phyloP scores from a whole-genome alignment of 2,888 invertebrate species.

The Harpalus rubripes region DNA sequence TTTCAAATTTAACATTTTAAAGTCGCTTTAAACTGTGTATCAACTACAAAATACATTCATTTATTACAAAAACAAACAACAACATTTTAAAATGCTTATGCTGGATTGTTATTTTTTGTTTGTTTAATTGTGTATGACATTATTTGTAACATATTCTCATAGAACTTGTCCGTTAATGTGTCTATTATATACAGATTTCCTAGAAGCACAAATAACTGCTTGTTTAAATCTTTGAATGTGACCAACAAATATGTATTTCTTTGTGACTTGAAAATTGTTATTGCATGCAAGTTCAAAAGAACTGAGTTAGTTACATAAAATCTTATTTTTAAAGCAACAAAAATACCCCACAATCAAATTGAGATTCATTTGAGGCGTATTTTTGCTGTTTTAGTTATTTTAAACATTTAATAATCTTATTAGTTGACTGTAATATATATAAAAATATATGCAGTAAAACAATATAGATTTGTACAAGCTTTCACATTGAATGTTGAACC shows the following conservation, averaged over 20 bases:
- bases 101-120: no score
- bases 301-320: slow-evolving; percentile 60
- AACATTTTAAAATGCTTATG: background rate
- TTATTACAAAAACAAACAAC: background rate
- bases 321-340: slow-evolving; percentile 10
- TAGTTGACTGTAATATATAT: slow-evolving; percentile 59
- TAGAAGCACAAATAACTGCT: slow-evolving; percentile 56
- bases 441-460: slow-evolving; percentile 61
- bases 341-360: background rate
- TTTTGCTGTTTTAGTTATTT: slow-evolving; percentile 15
- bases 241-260: slow-evolving; percentile 55
- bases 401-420: slow-evolving; percentile 60
- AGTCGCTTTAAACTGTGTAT: background rate
- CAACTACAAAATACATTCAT: background rate
- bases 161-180: background rate
- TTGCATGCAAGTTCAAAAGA: slow-evolving; percentile 54
- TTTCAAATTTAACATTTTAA: slow-evolving; percentile 14
- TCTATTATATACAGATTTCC: slow-evolving; percentile 62
- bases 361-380: no score
- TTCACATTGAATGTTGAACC: slow-evolving; percentile 1
- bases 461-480: slow-evolving; percentile 60
- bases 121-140: background rate
- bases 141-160: background rate
- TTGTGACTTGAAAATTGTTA: slow-evolving; percentile 49
- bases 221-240: slow-evolving; percentile 58